These are phyloP conservation scores for Hycleus cichorii DNA, from an alignment of 1,140 invertebrate species.

Conservation along the genomic window DNA sequence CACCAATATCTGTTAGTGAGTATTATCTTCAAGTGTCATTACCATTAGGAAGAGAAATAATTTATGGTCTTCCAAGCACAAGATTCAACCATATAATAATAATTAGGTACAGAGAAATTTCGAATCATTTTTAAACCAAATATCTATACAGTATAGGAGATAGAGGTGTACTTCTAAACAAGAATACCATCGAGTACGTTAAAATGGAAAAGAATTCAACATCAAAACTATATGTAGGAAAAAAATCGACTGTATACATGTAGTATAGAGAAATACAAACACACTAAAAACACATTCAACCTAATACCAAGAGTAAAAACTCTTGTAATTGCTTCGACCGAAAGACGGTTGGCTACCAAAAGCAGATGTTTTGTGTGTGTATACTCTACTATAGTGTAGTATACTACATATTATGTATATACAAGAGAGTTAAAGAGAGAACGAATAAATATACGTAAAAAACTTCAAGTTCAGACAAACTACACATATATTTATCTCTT, in stretches of 20 bases:
- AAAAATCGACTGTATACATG: neutral
- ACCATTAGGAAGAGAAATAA: conserved; percentile 19
- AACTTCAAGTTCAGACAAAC: neutral
- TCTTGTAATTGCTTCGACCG: conserved; percentile 29
- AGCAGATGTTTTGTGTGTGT: conserved; percentile 30
- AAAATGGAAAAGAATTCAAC: conserved; percentile 3
- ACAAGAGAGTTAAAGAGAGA: no score
- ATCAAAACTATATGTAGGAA: neutral
- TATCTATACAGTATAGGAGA: neutral
- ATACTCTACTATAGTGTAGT: neutral
- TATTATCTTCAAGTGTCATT: conserved; percentile 34
- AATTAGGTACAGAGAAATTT: no score
- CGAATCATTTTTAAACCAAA: neutral
- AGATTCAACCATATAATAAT: conserved; percentile 1
- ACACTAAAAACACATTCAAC: conserved; percentile 17
- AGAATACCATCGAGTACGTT: neutral
- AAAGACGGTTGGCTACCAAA: conserved; percentile 34
- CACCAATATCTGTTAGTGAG: conserved; percentile 25
- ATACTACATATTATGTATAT: neutral
- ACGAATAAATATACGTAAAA: neutral
- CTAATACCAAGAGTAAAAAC: conserved; percentile 19
- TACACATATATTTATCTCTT: neutral
- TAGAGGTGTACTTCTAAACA: neutral
- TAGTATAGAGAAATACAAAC: conserved; percentile 3
- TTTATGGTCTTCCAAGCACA: conserved; percentile 13